Base-by-base conservation (phyloP, 2,113 vertebrate genomes). In the Speoplatyrhinus poulsoni region DNA sequence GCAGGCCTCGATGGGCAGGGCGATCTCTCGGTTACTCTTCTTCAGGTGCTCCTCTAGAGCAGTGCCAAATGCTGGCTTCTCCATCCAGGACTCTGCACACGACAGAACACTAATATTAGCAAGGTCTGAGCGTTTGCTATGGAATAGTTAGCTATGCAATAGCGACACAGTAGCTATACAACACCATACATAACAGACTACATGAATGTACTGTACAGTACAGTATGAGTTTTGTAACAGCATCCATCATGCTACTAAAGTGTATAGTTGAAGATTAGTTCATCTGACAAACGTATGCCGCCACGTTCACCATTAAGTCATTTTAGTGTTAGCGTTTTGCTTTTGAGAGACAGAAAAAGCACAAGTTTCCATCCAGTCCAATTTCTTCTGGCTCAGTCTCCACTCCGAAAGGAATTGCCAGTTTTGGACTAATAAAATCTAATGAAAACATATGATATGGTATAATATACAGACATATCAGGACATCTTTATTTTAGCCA, bases 31-130 rank as follows among this genome's bases (percentile, higher is more conserved):
- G 67, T 93, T 90, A 0, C 94, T 98, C 81, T 93, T 95, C 87
- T 98, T 97, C 70, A 99, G 92, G 60, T 99, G 98, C 67, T 99
- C 98, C 65, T 98, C 96, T 83, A 99, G 76, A 0, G 90, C 85
- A 0, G 95, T 98, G 49, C 98, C 98, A 11, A 96, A 99, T 4
- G 96, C 98, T 0, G 98, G 98, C 76, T 96, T 97, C 85, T 99
- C 98, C 3, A 90, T 95, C 96, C 96, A 99, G 49, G 95, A 95
- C 85, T 99, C 97, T 98, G 71, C 36, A 41, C 16, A 13, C 72
- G 17, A 69, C 50, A 50, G 8, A 65, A 36, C 16, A 60, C 6
- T 8, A n/a, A 48, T 11, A 9, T 52, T 41, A 3, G 46, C 62
- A 69, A 50, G 9, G 16, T 61, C 12, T 86, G n/a, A 15, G 41